Evolutionary conservation across 2,888 invertebrate genomes (phyloP), one percentile per base, ranked within the genome.

Genomic region (Eupithecia vulgata): DNA sequence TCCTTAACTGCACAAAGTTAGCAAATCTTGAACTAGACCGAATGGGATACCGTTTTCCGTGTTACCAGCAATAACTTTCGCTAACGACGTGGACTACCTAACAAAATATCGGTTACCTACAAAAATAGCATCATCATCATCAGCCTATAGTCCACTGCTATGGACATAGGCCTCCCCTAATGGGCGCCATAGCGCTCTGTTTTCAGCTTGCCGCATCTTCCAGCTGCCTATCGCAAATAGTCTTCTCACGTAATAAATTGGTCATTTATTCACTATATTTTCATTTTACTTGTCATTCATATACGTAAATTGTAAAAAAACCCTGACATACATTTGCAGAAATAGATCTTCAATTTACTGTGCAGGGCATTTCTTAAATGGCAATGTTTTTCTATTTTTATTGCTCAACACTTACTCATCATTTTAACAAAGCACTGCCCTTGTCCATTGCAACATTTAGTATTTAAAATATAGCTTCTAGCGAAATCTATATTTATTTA

Each of bases 371-470:
- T 13, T 67, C 48, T 45, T 66, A 30, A 34, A 42, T 61, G 52
- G 59, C 40, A 69, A 48, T 65, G 13, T 64, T 71, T 12, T 67
- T 57, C 21, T 71, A 77, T 78, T 42, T 74, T 73, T 80, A 86
- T 82, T 69, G 70, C 77, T 73, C 64, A 73, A 79, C 74, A 76
- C 72, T 83, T 80, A 82, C 76, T 82, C 76, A 82, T 80, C 68
- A 40, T 42, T 79, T 76, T 70, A 86, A 72, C 69, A 45, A 75
- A 74, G 72, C 79, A 42, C 30, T 76, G 85, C 79, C 84, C 81
- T 85, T 85, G 85, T 79, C 73, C 57, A 57, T 57, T 57, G 57
- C 25, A 57, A 57, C 12, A 25, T 57, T 4, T 12, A 12, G 21
- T 52, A 52, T 13, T 13, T 25, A 57, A 25, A 57, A 25, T 10